Conservation (phyloP, 2,113 vertebrate species). For the Pluvialis apricaria region DNA sequence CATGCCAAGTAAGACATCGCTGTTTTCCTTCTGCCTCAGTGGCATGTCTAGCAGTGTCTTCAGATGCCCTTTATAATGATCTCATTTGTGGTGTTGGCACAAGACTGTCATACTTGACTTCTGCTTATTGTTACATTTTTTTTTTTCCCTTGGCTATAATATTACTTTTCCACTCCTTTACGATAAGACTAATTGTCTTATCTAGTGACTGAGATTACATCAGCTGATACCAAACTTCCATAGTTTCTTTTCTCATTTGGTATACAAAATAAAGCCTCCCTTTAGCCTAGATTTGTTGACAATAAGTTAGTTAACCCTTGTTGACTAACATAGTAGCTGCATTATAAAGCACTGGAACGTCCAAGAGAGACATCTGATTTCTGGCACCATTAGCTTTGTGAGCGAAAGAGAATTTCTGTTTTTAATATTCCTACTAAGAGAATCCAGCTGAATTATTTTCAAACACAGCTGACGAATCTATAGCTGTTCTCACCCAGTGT, state of each 20-base stretch:
- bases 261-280: not conserved
- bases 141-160: not conserved
- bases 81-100: not conserved
- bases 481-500: not conserved
- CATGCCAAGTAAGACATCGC: slow-evolving; percentile 83
- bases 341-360: not conserved
- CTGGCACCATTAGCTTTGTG: not conserved
- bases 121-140: not conserved
- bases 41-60: not conserved
- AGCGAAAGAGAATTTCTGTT: not conserved
- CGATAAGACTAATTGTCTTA: not conserved
- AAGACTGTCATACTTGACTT: not conserved
- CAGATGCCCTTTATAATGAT: not conserved
- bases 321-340: not conserved
- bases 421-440: not conserved
- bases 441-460: not conserved
- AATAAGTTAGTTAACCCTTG: not conserved
- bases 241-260: not conserved
- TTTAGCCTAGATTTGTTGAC: not conserved
- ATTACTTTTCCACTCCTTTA: not conserved
- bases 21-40: not conserved
- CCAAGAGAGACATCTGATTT: not conserved
- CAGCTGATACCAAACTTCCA: not conserved
- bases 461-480: not conserved
- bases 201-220: not conserved